A percentile compares a stretch with the other conserved stretches of the same genome.
Conservation (phyloP, 2,888 invertebrate genomes). For the Mycalesis mineus region DNA sequence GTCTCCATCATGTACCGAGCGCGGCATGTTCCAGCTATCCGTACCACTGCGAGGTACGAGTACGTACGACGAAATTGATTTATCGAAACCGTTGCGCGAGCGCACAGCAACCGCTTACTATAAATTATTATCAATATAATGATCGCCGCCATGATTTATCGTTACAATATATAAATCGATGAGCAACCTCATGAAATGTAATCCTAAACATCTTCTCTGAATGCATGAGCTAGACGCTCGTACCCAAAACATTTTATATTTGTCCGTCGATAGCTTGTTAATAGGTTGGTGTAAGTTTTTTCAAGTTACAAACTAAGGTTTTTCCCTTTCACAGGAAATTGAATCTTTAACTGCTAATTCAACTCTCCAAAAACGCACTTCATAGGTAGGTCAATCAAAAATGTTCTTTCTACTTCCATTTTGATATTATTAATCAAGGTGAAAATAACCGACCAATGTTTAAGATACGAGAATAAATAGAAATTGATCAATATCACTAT, state of each 20-base stretch:
- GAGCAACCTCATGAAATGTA: conserved; percentile 40
- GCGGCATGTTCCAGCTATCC: conserved; percentile 29
- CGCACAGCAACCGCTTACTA: conserved; percentile 49
- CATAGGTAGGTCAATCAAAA: no score
- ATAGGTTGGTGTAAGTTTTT: no score
- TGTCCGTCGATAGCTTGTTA: not conserved
- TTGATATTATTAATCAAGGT: no score
- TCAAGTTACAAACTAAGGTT: no score
- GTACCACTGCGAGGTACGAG: not conserved
- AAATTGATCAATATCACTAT: no score
- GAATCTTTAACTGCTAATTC: no score
- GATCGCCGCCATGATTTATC: conserved; percentile 70
- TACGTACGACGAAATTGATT: conserved; percentile 44
- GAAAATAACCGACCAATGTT: no score
- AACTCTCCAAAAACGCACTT: no score
- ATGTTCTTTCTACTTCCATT: no score
- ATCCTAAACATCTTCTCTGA: not conserved
- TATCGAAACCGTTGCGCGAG: conserved; percentile 42
- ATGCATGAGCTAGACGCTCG: not conserved
- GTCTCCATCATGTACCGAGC: conserved; percentile 14
- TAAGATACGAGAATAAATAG: no score
- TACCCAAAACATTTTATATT: not conserved
- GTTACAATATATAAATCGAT: conserved; percentile 66
- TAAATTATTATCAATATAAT: conserved; percentile 73
- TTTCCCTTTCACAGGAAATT: no score